Conservation (phyloP, 2,797 vertebrate genomes). For the Orientallactaga sibirica region DNA sequence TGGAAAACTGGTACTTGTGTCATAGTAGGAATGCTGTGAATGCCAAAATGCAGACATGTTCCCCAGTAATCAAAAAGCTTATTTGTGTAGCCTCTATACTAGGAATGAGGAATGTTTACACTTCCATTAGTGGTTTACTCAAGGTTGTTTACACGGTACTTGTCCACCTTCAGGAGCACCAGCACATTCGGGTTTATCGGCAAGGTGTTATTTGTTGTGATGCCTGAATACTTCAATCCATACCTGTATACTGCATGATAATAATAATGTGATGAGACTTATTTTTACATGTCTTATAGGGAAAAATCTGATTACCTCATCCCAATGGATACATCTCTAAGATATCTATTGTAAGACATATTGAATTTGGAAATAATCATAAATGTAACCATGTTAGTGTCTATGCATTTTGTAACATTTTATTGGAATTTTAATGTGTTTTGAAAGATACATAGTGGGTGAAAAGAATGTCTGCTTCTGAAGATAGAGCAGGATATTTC, state of each 20-base stretch:
- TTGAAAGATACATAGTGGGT: not conserved
- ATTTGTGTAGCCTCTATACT: conserved; percentile 5
- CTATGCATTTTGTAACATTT: conserved; percentile 16
- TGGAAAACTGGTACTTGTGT: not conserved
- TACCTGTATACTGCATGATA: not conserved
- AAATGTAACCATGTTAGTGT: not conserved
- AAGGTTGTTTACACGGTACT: conserved; percentile 30
- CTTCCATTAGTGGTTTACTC: conserved; percentile 66
- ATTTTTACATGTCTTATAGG: conserved; percentile 17
- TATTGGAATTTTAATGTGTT: conserved; percentile 5
- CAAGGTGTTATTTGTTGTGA: conserved; percentile 14
- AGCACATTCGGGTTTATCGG: not conserved
- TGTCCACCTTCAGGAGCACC: conserved; percentile 43
- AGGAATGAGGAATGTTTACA: conserved; percentile 73
- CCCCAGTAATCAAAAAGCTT: conserved; percentile 72
- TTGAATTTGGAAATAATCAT: conserved; percentile 25
- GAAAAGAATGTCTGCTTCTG: conserved; percentile 6
- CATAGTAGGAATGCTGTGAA: conserved; percentile 58
- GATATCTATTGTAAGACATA: conserved; percentile 25
- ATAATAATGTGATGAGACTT: not conserved
- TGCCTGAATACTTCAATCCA: conserved; percentile 9
- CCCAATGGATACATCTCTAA: not conserved
- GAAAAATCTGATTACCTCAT: conserved; percentile 16
- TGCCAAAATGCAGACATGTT: conserved; percentile 53
- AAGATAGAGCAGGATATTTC: conserved; percentile 5